phyloP scores from a whole-genome alignment of 2,797 vertebrate genomes.

The Sphaeramia orbicularis region DNA sequence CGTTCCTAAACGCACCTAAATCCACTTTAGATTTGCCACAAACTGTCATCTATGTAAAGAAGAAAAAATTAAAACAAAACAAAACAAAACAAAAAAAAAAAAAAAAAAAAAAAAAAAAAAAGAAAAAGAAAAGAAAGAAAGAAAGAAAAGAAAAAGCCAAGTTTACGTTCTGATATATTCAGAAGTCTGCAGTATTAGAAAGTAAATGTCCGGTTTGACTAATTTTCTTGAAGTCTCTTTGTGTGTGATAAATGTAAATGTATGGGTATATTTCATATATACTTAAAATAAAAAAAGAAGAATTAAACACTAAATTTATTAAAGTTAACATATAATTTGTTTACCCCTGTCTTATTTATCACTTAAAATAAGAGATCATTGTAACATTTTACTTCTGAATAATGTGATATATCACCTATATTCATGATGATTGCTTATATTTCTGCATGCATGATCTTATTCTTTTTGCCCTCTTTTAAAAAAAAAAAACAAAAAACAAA shows the following conservation, averaged over 20 bases:
- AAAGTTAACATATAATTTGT: background rate
- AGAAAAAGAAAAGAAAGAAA: no score
- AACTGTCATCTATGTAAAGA: no score
- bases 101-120: no score
- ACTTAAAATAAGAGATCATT: background rate
- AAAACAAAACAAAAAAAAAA: no score
- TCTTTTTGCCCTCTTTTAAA: background rate
- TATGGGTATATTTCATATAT: background rate
- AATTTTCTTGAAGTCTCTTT: background rate
- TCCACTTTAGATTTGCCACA: no score
- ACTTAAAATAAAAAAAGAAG: background rate
- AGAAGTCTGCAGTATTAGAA: background rate
- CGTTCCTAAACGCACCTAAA: background rate
- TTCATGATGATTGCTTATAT: background rate
- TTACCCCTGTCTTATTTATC: background rate
- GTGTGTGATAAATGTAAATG: background rate
- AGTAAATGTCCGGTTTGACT: background rate
- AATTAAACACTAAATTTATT: constrained; percentile 8
- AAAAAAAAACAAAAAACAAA: no score
- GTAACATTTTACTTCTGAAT: no score
- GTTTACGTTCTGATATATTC: background rate
- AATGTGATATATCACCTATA: constrained; percentile 4
- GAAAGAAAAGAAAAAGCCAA: no score
- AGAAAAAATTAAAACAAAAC: no score
- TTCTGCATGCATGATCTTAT: background rate